These are phyloP conservation scores for Danio choprae DNA, from an alignment of 2,797 vertebrate species.

Conservation along the genomic window DNA sequence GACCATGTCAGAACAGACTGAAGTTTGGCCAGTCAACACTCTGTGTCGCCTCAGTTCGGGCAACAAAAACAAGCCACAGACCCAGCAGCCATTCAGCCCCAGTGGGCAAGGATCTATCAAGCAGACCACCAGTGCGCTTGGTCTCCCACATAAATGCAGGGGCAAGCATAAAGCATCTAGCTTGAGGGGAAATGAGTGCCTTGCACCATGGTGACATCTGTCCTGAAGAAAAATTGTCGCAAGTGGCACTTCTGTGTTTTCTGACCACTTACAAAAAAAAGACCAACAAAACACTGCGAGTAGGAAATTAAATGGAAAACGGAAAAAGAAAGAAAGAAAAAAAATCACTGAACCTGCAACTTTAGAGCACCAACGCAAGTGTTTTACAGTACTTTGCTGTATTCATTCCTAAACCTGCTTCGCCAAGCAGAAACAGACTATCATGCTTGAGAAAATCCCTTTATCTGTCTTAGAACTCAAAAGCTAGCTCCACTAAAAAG, in stretches of 20 bases:
- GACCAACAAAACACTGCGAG: constrained; percentile 1
- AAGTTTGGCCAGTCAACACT: constrained; percentile 54
- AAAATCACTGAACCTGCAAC: constrained; percentile 63
- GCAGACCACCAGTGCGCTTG: constrained; percentile 31
- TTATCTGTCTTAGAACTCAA: constrained; percentile 11
- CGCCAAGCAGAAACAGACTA: constrained; percentile 47
- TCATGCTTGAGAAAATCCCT: constrained; percentile 24
- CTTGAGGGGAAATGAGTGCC: constrained; percentile 54
- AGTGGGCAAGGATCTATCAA: constrained; percentile 46
- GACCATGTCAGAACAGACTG: constrained; percentile 27
- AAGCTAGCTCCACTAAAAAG: constrained; percentile 18
- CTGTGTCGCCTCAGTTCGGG: constrained; percentile 9
- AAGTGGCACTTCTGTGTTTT: constrained; percentile 51
- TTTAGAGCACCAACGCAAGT: constrained; percentile 56
- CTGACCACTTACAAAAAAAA: constrained; percentile 27
- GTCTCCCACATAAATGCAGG: constrained; percentile 60
- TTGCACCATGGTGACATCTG: constrained; percentile 59
- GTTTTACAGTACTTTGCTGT: constrained; percentile 52
- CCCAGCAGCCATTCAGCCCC: constrained; percentile 30
- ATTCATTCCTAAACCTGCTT: constrained; percentile 51
- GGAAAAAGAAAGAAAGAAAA: constrained; percentile 33
- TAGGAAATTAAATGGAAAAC: constrained; percentile 25
- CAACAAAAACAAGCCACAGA: constrained; percentile 21
- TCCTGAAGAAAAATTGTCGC: constrained; percentile 59
- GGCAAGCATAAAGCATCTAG: constrained; percentile 61